Evolutionary conservation across 2,113 vertebrate genomes (phyloP), one percentile per base, ranked within the genome.

Genomic region (Amia ocellicauda): DNA sequence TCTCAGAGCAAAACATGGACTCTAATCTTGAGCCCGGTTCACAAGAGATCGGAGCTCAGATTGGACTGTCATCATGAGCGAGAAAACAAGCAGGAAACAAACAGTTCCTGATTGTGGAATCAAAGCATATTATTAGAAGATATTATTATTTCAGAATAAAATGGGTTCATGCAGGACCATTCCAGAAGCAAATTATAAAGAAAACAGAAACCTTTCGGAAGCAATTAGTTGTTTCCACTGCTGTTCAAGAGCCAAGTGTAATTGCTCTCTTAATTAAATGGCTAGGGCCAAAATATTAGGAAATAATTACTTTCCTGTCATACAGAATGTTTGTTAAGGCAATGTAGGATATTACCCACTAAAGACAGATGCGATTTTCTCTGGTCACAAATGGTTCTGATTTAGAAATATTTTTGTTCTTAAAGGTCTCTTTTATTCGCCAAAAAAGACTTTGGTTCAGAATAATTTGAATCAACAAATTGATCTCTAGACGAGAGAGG

Each of bases 101-200:
- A 47, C n/a, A 47, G n/a, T 16, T 11, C 45, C 11, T 36, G 45
- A 47, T 47, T 19, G n/a, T 47, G n/a, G 4, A 2, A 47, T 47
- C n/a, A 47, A 11, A 47, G 45, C 5, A 47, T 47, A 36, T 36
- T n/a, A n/a, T n/a, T n/a, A n/a, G 31, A 5, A 36, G 31, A 47
- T 2, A 47, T n/a, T n/a, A n/a, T 60, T 69, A n/a, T 52, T 61
- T 66, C 57, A 16, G 69, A 55, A 67, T 71, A 24, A 59, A 67
- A 59, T 36, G 56, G 66, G 72, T 77, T 64, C 66, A 80, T 74
- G 67, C 28, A 54, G 54, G 17, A 23, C 28, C 41, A 50, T 57
- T 73, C 57, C 42, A 27, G 63, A 74, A 77, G 68, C 64, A 74
- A 71, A 70, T 67, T 69, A 61, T 69, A 69, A 69, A 40, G 61